Evolutionary conservation across 2,888 invertebrate genomes (phyloP).

Genomic region (Acholoe squamosa): DNA sequence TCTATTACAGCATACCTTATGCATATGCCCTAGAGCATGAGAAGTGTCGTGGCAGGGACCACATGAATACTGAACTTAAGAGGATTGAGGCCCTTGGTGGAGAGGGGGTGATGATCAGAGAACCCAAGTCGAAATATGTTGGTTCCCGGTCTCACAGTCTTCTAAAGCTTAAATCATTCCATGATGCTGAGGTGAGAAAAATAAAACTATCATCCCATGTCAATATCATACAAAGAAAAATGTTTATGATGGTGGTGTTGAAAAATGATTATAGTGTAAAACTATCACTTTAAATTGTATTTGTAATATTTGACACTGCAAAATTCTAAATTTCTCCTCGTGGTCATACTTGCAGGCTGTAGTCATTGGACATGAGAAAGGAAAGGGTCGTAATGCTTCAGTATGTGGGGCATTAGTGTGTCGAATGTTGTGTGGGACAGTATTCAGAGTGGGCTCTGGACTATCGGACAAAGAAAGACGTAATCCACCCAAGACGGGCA

Average conservation of each 20-base stretch:
- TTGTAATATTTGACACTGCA: background rate
- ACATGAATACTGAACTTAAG: conserved; percentile 77
- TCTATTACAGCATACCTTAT: conserved; percentile 73
- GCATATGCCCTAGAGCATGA: conserved; percentile 76
- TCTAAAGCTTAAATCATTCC: conserved; percentile 81
- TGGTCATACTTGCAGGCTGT: conserved; percentile 74
- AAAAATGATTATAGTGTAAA: background rate
- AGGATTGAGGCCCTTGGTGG: conserved; percentile 78
- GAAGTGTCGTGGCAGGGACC: conserved; percentile 76
- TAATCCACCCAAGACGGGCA: conserved; percentile 80
- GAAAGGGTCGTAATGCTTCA: conserved; percentile 76
- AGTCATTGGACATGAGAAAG: conserved; percentile 79
- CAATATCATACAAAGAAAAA: background rate
- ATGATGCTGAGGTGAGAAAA: conserved; percentile 80
- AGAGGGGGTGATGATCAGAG: conserved; percentile 80
- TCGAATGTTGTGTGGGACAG: conserved; percentile 79
- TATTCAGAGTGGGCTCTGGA: conserved; percentile 81
- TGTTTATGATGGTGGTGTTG: background rate
- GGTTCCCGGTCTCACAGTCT: conserved; percentile 76
- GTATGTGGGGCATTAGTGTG: conserved; percentile 78
- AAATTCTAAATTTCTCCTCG: conserved; percentile 61
- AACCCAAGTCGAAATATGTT: conserved; percentile 80
- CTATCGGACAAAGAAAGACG: conserved; percentile 77
- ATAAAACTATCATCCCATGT: background rate
- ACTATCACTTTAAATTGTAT: too few species aligned